Evolutionary conservation across 2,113 vertebrate species (phyloP), one percentile per base, ranked within the genome.

Genomic region (Platichthys flesus): DNA sequence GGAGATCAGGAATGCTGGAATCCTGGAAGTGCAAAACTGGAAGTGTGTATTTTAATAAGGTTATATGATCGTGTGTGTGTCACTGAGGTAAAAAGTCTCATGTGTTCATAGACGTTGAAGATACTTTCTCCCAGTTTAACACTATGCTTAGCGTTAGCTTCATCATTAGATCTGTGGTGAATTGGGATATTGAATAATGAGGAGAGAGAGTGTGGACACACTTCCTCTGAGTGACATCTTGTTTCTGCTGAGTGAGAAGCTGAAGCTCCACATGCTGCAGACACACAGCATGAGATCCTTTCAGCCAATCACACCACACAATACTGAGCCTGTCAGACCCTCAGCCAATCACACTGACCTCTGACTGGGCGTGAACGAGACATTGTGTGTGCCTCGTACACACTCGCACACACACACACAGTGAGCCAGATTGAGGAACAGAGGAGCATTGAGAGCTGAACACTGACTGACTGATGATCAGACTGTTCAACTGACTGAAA

Each of bases 31-130:
- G 31, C 31, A 31, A 31, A 7, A 31, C 74, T 68, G 74, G 71
- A 83, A 57, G 65, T 67, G 88, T 87, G 76, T 91, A 67, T 91
- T 87, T 90, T 83, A 85, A 85, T 79, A 85, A 81, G 67, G 86
- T 76, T 66, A 80, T 59, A 49, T 24, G 79, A 79, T 70, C 15
- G 28, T 64, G 24, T 28, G 64, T 63, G 69, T 37, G 24, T 61
- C 66, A 59, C 28, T 45, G 61, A 7, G 40, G 40, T 42, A 42
- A 42, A 42, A 31, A 31, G 31, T 6, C 31, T 31, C 65, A 58
- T 63, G 70, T 58, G 69, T 51, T 51, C 47, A 15, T 51, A 21
- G 45, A 24, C 24, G 23, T 51, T 20, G 47, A 6, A 51, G 16
- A 15, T 18, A 1, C 47, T 49, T 10, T 49, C 47, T 49, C 14